These are phyloP conservation scores for Xerus rutilus DNA, from an alignment of 2,797 vertebrate species.

Conservation along the genomic window DNA sequence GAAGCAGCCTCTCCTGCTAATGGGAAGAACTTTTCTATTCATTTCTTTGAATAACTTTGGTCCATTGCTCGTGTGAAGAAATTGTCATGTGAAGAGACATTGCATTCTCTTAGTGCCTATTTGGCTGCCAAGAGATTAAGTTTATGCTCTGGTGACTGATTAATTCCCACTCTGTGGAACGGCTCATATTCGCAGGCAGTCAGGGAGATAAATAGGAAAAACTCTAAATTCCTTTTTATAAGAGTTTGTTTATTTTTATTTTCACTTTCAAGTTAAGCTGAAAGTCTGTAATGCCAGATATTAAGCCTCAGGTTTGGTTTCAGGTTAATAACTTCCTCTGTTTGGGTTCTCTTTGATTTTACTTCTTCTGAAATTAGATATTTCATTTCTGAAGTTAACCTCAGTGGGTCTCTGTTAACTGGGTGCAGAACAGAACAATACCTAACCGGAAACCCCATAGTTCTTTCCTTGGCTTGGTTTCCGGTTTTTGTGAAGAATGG, in stretches of 20 bases:
- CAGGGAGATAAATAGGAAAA: neutral
- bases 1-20: slow-evolving; percentile 39
- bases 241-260: neutral
- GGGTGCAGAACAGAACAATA: neutral
- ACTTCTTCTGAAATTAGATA: neutral
- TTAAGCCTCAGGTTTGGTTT: neutral
- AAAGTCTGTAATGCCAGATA: neutral
- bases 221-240: neutral
- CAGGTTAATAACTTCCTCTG: neutral
- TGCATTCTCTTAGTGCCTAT: neutral
- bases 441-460: neutral
- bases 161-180: neutral
- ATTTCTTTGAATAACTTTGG: slow-evolving; percentile 54
- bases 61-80: slow-evolving; percentile 27
- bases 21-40: slow-evolving; percentile 53
- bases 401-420: neutral
- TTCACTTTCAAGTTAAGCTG: neutral
- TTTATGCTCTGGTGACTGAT: slow-evolving; percentile 36
- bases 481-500: neutral
- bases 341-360: neutral
- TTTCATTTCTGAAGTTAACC: neutral
- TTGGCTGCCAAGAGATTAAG: slow-evolving; percentile 51
- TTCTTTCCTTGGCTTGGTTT: neutral
- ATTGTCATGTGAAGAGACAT: neutral
- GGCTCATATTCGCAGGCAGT: neutral